Evolutionary conservation across 2,113 vertebrate species (phyloP), one percentile per base, ranked within the genome.

Genomic region (Dasyprocta punctata): DNA sequence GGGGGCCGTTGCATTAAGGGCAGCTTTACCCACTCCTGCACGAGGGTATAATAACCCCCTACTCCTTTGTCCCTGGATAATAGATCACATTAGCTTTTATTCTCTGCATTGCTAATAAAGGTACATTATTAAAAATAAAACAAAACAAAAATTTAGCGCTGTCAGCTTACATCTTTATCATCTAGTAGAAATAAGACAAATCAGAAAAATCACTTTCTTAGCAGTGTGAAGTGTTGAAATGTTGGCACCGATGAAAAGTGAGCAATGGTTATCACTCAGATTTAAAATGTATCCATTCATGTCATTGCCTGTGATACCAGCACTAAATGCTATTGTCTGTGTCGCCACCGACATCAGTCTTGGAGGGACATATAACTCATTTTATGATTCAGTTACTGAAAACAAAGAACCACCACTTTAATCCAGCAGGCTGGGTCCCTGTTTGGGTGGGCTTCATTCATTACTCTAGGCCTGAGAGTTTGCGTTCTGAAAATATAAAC

Each of bases 81-180:
- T 89, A 94, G 94, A 88, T 98, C 98, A 97, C 93, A 96, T 95
- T 84, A 97, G 93, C 92, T 98, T 88, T 98, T 98, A 98, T 97
- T 98, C 95, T 97, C 89, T 98, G 98, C 97, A 96, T 97, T 97
- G 98, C 97, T 98, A 98, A 98, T 98, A 98, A 98, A 98, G 98
- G 98, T 98, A 98, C 97, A 97, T 98, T 97, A 98, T 91, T 94
- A 90, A 30, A 56, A 96, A 97, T 97, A 98, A 98, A 96, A 96
- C 54, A 98, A 63, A 63, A 63, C 9, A 63, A 63, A 61, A 61
- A 28, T 73, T 92, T 86, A 97, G 89, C 90, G 97, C 93, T 97
- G 89, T 98, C 95, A 98, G 98, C 97, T 98, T 98, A 97, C 83
- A 71, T 98, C 98, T 98, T 99, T 97, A 97, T 98, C 94, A 98